Base-by-base conservation (phyloP, 1,140 invertebrate genomes). In the Luehdorfia chinensis region DNA sequence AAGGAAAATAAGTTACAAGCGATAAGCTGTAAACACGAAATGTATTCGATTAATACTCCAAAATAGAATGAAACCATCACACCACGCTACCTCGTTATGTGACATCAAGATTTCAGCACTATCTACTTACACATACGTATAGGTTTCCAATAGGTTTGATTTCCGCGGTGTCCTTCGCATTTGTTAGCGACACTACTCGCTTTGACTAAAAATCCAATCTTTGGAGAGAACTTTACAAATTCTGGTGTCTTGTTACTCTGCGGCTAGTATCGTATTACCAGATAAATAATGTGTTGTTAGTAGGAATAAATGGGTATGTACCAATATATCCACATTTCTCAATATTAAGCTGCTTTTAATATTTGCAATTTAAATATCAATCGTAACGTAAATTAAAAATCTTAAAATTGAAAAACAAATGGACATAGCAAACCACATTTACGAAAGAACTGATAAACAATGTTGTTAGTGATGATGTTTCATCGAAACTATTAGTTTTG, bases 61-160 rank as follows among this genome's bases (percentile, higher is more conserved):
- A 65, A 55, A 66, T 49, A 71, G 46, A 70, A 70, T 76, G 67
- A 75, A 76, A 77, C 75, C 75, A 76, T 71, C 64, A 85, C 75
- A 83, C 77, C 78, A 75, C 67, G 70, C 76, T 78, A 83, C 76
- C 75, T 78, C 60, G 61, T 72, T 78, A 77, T 50, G 64, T 74
- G 71, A 84, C 76, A 80, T 75, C 79, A 71, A 80, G 45, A 70
- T 68, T 60, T 36, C 58, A 70, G 49, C 64, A 63, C 67, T 78
- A 79, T 75, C 75, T 84, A 83, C 79, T 69, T 72, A 72, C 65
- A 46, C 30, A 48, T 50, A 75, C 55, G 56, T 57, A 69, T 58
- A 46, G 23, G 18, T 70, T 75, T 73, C 59, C 27, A 13, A 47
- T 46, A 34, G 21, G 2, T 55, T 41, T 52, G 18, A 21, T 51